Evolutionary conservation across 2,113 vertebrate species (phyloP).

Genomic region (Tyrannus savana): DNA sequence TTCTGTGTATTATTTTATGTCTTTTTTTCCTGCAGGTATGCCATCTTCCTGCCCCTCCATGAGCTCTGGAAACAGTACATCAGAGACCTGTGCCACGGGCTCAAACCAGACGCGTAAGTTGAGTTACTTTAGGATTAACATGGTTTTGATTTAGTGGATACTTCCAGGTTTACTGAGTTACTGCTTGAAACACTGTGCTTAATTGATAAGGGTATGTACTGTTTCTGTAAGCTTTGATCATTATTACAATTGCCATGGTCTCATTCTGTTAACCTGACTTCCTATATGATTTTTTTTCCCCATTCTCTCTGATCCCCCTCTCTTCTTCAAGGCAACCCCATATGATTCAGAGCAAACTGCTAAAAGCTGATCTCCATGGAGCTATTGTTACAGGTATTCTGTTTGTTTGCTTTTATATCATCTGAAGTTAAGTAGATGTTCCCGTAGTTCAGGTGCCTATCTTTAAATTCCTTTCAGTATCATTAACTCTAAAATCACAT

Average conservation of each 20-base stretch:
- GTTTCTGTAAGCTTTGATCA: background rate
- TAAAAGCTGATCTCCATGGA: conserved; percentile 96
- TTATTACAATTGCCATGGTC: background rate
- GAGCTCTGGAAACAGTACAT: conserved; percentile 94
- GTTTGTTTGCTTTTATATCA: background rate
- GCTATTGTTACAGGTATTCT: conserved; percentile 87
- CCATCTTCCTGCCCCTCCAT: conserved; percentile 89
- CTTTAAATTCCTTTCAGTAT: background rate
- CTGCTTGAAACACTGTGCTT: background rate
- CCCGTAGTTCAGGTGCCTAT: background rate
- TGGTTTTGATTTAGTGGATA: background rate
- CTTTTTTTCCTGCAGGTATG: conserved; percentile 76
- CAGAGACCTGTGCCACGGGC: conserved; percentile 83
- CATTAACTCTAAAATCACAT: background rate
- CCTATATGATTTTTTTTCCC: background rate
- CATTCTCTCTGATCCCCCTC: background rate
- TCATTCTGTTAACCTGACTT: background rate
- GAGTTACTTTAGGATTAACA: background rate
- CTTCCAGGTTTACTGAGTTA: background rate
- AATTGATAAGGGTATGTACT: background rate
- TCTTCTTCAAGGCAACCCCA: conserved; percentile 80
- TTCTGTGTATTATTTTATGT: background rate
- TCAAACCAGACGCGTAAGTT: conserved; percentile 83
- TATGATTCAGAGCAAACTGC: conserved; percentile 85
- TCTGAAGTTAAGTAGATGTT: background rate